Conservation (phyloP, 1,140 invertebrate species). For the Aphelinus certus region DNA sequence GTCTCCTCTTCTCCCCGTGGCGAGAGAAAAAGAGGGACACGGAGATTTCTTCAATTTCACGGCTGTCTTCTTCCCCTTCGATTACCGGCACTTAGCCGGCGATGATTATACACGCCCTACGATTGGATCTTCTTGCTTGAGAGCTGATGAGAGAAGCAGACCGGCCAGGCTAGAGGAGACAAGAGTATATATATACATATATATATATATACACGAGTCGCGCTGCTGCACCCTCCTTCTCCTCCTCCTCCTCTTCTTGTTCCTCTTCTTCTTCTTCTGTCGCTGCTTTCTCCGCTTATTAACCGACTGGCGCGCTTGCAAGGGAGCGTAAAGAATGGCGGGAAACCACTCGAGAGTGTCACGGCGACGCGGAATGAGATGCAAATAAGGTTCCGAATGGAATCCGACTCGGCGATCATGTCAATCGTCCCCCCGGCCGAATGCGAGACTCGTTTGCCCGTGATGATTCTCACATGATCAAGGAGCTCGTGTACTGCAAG, state of each 20-base stretch:
- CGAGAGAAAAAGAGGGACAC: conserved; percentile 44
- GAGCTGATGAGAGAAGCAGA: background rate
- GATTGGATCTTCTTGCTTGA: conserved; percentile 15
- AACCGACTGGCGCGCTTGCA: background rate
- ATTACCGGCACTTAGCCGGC: conserved; percentile 39
- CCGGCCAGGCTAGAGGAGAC: background rate
- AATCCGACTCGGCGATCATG: background rate
- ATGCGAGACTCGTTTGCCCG: background rate
- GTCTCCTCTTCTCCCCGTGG: conserved; percentile 45
- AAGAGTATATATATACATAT: no score
- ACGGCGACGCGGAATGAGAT: background rate
- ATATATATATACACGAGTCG: background rate
- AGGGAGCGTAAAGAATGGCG: background rate
- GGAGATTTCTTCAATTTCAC: conserved; percentile 42
- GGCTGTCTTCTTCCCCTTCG: conserved; percentile 37
- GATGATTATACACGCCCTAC: conserved; percentile 37
- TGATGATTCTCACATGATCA: no score
- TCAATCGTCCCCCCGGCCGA: background rate
- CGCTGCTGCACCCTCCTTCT: background rate
- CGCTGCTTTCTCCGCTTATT: background rate
- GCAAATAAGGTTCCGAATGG: background rate
- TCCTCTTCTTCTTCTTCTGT: background rate
- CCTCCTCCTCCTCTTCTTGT: background rate
- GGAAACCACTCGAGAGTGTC: background rate
- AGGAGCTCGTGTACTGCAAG: no score